phyloP scores from a whole-genome alignment of 2,113 vertebrate species.

The Vicugna pacos region DNA sequence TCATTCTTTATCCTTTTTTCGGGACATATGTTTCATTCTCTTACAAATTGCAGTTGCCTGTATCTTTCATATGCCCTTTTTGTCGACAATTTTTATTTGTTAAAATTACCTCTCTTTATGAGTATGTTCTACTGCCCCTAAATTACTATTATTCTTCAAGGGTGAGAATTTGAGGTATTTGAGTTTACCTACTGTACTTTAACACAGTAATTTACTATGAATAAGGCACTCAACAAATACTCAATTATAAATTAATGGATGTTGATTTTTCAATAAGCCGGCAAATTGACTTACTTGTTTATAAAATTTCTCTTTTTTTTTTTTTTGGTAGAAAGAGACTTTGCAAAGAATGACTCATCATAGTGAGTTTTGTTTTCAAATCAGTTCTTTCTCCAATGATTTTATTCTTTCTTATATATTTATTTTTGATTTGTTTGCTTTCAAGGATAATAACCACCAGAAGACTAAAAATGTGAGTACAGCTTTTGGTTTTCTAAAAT shows the following conservation, averaged over 20 bases:
- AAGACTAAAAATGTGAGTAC: conserved; percentile 20
- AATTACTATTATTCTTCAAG: background rate
- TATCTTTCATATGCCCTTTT: background rate
- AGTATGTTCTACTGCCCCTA: background rate
- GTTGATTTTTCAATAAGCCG: background rate
- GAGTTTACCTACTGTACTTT: background rate
- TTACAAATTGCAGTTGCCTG: background rate
- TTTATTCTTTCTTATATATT: conserved; percentile 1
- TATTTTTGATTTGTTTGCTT: conserved; percentile 35
- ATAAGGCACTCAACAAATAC: background rate
- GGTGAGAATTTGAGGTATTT: background rate
- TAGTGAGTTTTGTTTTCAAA: conserved; percentile 35
- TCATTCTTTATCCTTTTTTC: background rate
- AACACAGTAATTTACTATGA: background rate
- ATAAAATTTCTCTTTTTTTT: background rate
- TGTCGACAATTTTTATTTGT: background rate
- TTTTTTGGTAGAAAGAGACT: background rate
- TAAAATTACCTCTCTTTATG: background rate
- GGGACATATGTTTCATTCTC: background rate
- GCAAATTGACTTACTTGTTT: background rate
- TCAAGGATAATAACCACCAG: background rate
- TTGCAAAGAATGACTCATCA: conserved; percentile 8
- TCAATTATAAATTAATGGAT: conserved; percentile 12
- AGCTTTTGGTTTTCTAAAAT: background rate
- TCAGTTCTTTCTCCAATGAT: background rate